phyloP scores from a whole-genome alignment of 2,113 vertebrate genomes.

The Aphyosemion australe region DNA sequence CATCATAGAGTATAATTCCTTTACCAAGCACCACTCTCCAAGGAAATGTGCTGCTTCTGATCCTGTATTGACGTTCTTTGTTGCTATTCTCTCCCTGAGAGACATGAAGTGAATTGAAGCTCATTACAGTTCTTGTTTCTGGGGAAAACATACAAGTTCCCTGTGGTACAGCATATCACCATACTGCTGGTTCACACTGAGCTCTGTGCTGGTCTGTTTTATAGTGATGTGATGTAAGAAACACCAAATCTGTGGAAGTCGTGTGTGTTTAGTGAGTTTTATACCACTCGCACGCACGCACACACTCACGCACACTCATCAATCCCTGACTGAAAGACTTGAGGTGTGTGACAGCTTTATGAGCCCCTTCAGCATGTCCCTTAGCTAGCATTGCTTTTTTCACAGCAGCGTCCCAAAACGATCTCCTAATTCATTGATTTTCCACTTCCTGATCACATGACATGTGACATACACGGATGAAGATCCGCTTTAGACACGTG shows the following conservation, averaged over 20 bases:
- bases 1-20: background rate
- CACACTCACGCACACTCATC: constrained; percentile 1
- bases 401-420: too few species aligned
- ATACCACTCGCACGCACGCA: constrained; percentile 1
- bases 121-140: constrained; percentile 26
- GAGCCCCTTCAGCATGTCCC: constrained; percentile 19
- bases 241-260: constrained; percentile 9
- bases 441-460: too few species aligned
- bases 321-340: constrained; percentile 16
- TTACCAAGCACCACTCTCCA: background rate
- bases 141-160: constrained; percentile 2
- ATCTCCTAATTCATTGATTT: too few species aligned
- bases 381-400: too few species aligned
- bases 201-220: constrained; percentile 41
- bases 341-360: constrained; percentile 36
- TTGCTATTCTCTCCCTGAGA: background rate
- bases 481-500: too few species aligned
- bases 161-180: constrained; percentile 2
- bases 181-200: constrained; percentile 4
- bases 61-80: background rate
- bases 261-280: constrained; percentile 12
- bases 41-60: background rate
- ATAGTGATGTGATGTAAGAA: constrained; percentile 21
- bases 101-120: constrained; percentile 6
- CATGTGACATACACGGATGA: too few species aligned